Evolutionary conservation across 1,140 invertebrate species (phyloP).

Genomic region (Campodea augens): DNA sequence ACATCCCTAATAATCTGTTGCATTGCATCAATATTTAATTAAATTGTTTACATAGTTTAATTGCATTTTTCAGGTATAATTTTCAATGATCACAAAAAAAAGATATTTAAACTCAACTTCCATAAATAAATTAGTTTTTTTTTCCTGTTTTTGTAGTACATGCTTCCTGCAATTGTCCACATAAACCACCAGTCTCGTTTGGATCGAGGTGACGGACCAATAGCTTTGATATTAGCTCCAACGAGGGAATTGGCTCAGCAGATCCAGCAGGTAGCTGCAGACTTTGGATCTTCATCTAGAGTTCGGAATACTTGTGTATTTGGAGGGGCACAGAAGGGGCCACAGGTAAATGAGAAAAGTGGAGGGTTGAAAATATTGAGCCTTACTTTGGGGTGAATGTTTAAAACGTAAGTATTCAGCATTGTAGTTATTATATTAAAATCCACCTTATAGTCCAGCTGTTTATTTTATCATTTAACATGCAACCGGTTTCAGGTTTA

Average conservation of each 20-base stretch:
- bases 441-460: too few relatives aligned
- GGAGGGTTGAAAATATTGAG: too few relatives aligned
- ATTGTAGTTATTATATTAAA: too few relatives aligned
- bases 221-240: slow-evolving; percentile 39
- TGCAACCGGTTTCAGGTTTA: too few relatives aligned
- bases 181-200: slow-evolving; percentile 31
- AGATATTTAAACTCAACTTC: not conserved
- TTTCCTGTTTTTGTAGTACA: slow-evolving; percentile 11
- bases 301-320: slow-evolving; percentile 40
- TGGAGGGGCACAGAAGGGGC: slow-evolving; percentile 45
- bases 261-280: slow-evolving; percentile 38
- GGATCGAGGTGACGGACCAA: slow-evolving; percentile 34
- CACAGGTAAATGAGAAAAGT: slow-evolving; percentile 35
- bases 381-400: too few relatives aligned
- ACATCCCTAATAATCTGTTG: too few relatives aligned
- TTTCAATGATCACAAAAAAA: not conserved
- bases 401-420: too few relatives aligned
- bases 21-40: too few relatives aligned
- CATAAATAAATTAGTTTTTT: not conserved
- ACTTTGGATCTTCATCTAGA: slow-evolving; percentile 27
- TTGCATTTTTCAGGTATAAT: not conserved
- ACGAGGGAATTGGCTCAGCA: slow-evolving; percentile 45
- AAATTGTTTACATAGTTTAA: too few relatives aligned
- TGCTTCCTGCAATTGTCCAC: slow-evolving; percentile 10
- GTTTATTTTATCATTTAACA: too few relatives aligned